These are phyloP conservation scores for Oxyteleia sp. DNA, from an alignment of 2,888 invertebrate genomes.

Conservation along the genomic window DNA sequence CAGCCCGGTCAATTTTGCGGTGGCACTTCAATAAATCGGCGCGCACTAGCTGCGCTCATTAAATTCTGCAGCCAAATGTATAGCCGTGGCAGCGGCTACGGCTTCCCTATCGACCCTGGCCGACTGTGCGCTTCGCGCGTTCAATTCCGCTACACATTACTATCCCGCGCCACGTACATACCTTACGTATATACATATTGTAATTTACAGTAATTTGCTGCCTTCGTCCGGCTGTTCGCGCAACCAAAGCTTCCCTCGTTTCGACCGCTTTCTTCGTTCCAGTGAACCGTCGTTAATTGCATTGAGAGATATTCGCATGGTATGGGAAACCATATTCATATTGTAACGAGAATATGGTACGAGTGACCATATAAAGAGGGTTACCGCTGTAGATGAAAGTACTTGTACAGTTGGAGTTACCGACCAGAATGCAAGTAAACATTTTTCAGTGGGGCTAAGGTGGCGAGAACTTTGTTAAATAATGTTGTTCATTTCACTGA, in stretches of 20 bases:
- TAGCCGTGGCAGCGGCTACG: constrained; percentile 27
- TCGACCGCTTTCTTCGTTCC: constrained; percentile 39
- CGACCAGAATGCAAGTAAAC: neutral
- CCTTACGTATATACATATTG: constrained; percentile 53
- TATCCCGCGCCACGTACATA: constrained; percentile 41
- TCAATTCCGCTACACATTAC: constrained; percentile 46
- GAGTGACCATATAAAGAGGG: constrained; percentile 19
- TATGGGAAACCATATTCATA: constrained; percentile 38
- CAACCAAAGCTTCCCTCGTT: constrained; percentile 30
- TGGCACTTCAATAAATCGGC: constrained; percentile 59
- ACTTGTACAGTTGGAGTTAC: neutral
- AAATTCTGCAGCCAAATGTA: constrained; percentile 54
- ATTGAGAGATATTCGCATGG: constrained; percentile 30
- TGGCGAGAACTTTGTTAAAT: neutral
- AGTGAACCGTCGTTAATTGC: constrained; percentile 49
- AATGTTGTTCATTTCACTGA: neutral
- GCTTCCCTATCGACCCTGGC: constrained; percentile 54
- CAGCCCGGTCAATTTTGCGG: constrained; percentile 64
- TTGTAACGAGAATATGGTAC: constrained; percentile 37
- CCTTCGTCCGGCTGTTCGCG: constrained; percentile 58
- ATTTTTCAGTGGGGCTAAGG: neutral
- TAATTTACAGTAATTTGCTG: constrained; percentile 68
- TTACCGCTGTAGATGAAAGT: constrained; percentile 16
- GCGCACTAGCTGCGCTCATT: constrained; percentile 43
- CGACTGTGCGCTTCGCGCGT: constrained; percentile 26